Base-by-base conservation (phyloP, 2,888 invertebrate species). In the Ormyrus labotus region DNA sequence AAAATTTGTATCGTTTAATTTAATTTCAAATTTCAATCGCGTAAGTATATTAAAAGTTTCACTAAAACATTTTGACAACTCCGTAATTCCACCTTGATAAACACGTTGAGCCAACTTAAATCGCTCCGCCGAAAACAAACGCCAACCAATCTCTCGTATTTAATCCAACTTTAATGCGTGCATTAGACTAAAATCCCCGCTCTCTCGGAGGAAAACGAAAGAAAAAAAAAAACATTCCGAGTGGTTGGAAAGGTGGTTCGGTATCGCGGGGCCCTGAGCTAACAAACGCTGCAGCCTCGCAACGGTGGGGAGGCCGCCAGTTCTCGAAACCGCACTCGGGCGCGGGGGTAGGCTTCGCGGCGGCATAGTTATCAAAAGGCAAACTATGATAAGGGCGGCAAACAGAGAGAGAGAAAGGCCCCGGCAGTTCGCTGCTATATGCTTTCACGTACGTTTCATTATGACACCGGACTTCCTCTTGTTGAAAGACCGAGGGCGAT, bases 381-480 rank as follows among this genome's bases (percentile, higher is more conserved):
- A 90, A 90, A 90, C 90, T 86, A 84, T 89, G 90, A 90, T 90
- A 90, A 90, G 89, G 81, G 86, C 85, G 78, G 87, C 87, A 89
- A 90, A 90, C 89, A 90, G 87, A 86, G 64, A 1, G 57, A 8
- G 19, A 9, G 50, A 34, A 10, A 8, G 19, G 6, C 60, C 19
- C n/a, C 51, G 50, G 11, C 34, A 3, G n/a, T 60, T 70, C 60
- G n/a, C 48, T 60, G n/a, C 45, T 11, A 65, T 47, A 53, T 45
- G 11, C 34, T n/a, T 13, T 50, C 71, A 34, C 34, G 4, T 45
- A 51, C n/a, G n/a, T 53, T 55, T 55, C 45, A 3, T 11, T 53
- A 34, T 53, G 34, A 34, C 34, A 57, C 34, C 64, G 60, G 75
- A 75, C 75, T 61, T 75, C 61, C 68, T 75, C 61, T 53, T 13